phyloP scores from a whole-genome alignment of 2,888 invertebrate species.

The Smittia aterrima region DNA sequence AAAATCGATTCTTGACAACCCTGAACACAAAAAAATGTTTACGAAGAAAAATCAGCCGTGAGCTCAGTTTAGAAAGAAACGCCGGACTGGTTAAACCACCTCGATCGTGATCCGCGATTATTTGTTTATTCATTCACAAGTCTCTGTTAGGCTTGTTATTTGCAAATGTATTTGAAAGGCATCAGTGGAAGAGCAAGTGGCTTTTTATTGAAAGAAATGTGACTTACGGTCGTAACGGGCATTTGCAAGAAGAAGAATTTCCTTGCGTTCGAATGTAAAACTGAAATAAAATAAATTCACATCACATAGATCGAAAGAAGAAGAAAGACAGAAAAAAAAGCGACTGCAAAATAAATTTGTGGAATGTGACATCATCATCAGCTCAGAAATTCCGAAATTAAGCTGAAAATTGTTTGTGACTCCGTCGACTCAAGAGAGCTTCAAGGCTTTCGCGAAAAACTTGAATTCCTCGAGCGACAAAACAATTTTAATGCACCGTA shows the following conservation, averaged over 20 bases:
- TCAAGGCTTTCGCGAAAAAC: too few species aligned
- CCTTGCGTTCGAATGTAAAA: neutral
- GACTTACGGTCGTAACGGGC: neutral
- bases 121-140: neutral
- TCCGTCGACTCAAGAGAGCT: neutral
- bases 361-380: constrained; percentile 25
- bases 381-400: constrained; percentile 1
- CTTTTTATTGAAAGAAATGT: neutral
- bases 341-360: constrained; percentile 16
- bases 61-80: too few species aligned
- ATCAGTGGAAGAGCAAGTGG: constrained; percentile 29
- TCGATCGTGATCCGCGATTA: constrained; percentile 24
- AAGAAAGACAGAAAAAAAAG: neutral
- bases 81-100: neutral
- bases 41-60: too few species aligned
- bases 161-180: neutral
- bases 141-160: neutral
- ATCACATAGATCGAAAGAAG: too few species aligned
- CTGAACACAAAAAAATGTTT: too few species aligned
- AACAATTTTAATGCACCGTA: constrained; percentile 33
- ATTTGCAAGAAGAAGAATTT: neutral
- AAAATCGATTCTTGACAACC: too few species aligned
- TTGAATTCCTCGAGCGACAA: neutral
- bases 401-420: constrained; percentile 7
- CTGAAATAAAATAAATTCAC: neutral